Base-by-base conservation (phyloP, 2,888 invertebrate species). In the Ichneumon xanthorius region DNA sequence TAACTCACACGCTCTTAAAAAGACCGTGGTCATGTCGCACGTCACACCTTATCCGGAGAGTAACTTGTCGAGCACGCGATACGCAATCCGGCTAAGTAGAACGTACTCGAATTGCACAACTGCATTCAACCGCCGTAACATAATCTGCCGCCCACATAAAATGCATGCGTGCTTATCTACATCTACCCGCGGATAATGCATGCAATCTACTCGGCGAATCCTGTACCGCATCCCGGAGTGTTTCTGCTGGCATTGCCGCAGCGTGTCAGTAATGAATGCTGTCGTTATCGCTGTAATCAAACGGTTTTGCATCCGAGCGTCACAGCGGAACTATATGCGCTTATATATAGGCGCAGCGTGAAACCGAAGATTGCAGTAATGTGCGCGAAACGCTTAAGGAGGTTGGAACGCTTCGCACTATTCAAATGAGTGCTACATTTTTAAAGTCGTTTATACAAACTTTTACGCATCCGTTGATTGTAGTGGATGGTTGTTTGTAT, bases 201-300 rank as follows among this genome's bases (percentile, higher is more conserved):
- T 40, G 55, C 71, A 19, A 45, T 58, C 50, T 33, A 63, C 67
- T 37, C 68, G 58, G 67, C 68, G 73, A 78, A 72, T 48, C 58
- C 55, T 37, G 14, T 22, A 50, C 65, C 37, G 58, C 14, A 14
- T 48, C 53, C 22, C 63, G 77, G 22, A 37, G 61, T 37, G 65
- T 0, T 22, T 4, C 77, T 9, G 37, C 16, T 40, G 16, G 16
- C 61, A 19, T n/a, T 19, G 50, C 67, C 19, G 14, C 26, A 19
- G 19, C 55, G 58, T 72, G 72, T 82, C 45, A 48, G 58, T 72
- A 67, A 68, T 77, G 71, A 77, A 82, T 72, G 76, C 72, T 37
- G 65, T 48, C 48, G 76, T 65, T 82, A 81, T 81, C 75, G 68
- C 50, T 16, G 26, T 53, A 82, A 82, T 82, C 80, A 75, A 81